Conservation (phyloP, 1,140 invertebrate species). For the Papilio aristodemus region DNA sequence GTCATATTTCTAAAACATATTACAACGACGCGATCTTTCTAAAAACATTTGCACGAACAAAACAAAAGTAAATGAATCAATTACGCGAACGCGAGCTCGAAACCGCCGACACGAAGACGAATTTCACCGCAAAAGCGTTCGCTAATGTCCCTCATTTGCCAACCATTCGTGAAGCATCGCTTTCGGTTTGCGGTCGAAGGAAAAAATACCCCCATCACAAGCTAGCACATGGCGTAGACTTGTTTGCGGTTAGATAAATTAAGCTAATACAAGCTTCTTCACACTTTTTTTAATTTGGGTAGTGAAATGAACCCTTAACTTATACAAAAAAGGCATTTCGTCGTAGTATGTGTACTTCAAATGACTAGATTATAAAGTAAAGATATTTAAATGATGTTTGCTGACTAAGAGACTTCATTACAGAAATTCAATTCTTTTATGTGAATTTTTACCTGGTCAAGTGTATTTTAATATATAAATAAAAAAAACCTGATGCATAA, state of each 20-base stretch:
- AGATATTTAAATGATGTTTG: too few relatives aligned
- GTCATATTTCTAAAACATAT: not conserved
- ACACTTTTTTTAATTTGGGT: not conserved
- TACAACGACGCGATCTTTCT: not conserved
- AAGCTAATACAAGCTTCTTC: not conserved
- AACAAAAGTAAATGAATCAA: slow-evolving; percentile 17
- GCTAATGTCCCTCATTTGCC: slow-evolving; percentile 18
- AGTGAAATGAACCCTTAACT: not conserved
- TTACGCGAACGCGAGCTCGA: slow-evolving; percentile 1
- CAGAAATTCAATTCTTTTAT: too few relatives aligned
- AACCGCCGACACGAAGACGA: slow-evolving; percentile 14
- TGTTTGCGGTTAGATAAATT: slow-evolving; percentile 13
- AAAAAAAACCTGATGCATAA: too few relatives aligned
- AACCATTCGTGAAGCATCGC: slow-evolving; percentile 4
- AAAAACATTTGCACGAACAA: not conserved
- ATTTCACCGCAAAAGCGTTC: slow-evolving; percentile 16
- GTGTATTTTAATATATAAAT: too few relatives aligned
- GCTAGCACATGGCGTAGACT: not conserved
- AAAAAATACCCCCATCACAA: not conserved
- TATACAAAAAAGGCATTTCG: too few relatives aligned
- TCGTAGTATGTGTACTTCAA: too few relatives aligned
- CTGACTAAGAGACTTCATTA: too few relatives aligned
- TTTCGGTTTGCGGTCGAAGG: slow-evolving; percentile 7
- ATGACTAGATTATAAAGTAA: too few relatives aligned
- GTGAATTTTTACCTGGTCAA: too few relatives aligned